Base-by-base conservation (phyloP, 2,888 invertebrate genomes). In the Drosophila diplacantha region DNA sequence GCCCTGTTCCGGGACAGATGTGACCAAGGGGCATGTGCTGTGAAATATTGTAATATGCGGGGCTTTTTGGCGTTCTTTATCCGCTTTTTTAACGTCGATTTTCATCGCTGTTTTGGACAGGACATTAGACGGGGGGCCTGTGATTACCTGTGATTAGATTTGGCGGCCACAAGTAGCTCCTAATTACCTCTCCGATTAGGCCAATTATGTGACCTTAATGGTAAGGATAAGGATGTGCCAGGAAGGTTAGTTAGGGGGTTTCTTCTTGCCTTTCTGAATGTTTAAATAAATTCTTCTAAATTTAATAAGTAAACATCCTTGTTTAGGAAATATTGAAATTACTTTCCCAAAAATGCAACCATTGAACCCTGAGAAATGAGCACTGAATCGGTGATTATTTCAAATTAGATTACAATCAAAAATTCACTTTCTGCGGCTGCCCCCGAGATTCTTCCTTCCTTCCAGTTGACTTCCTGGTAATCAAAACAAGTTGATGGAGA, bases 21-120 rank as follows among this genome's bases (percentile, higher is more conserved):
- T 77, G 78, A 78, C 81, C 81, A 49, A 20, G 44, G 39, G 62
- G 46, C 79, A 79, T 76, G 72, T 76, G 76, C 80, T 73, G 71
- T 70, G 52, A 77, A 76, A 74, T 79, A 71, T 66, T 39, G 8
- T 39, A 72, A 20, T 22, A 69, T 72, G 38, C 43, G 52, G 54
- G 24, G 38, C 38, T 41, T 66, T 50, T 24, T 14, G 44, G 50
- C 29, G 65, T 39, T 49, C 32, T 68, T 63, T 66, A 62, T 32
- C 37, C 41, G 20, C 22, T 35, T 58, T 58, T 51, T 60, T 44
- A 16, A 29, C 57, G 38, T 22, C 41, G 29, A 56, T 65, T 65
- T 54, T 16, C 34, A 38, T 18, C 34, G 32, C 6, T 29, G 31
- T 16, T 31, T 34, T 11, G 31, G 18, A 22, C 26, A 31, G 39